Conservation (phyloP, 2,888 invertebrate species). For the Deroplatys truncata region DNA sequence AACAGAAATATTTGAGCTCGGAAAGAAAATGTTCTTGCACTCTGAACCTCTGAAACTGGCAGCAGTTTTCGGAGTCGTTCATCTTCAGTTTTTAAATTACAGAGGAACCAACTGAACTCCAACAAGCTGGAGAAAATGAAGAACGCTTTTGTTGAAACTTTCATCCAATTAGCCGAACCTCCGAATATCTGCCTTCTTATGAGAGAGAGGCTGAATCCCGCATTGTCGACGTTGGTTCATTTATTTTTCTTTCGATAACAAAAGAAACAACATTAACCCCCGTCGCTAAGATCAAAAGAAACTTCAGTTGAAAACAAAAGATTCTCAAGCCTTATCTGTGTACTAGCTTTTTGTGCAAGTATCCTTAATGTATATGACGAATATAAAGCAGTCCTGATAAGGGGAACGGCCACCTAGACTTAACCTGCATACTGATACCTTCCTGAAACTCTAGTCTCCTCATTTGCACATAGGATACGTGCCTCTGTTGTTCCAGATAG, state of each 20-base stretch:
- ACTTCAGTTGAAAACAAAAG: not conserved
- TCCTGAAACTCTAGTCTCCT: not conserved
- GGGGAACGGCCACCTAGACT: not conserved
- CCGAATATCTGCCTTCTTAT: not conserved
- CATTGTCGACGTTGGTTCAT: not conserved
- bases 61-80: not conserved
- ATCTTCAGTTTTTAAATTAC: no score
- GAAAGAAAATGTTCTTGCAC: no score
- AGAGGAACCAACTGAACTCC: no score
- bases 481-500: not conserved
- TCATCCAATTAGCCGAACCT: not conserved
- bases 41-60: not conserved
- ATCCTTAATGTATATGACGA: not conserved
- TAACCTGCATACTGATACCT: not conserved
- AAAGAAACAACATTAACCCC: not conserved
- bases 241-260: not conserved
- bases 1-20: no score
- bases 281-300: not conserved
- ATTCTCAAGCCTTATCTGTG: not conserved
- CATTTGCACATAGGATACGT: not conserved
- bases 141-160: not conserved
- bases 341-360: not conserved
- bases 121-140: not conserved
- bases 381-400: not conserved
- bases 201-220: not conserved